These are phyloP conservation scores for Oeneis ivallda DNA, from an alignment of 2,888 invertebrate species.

Conservation along the genomic window DNA sequence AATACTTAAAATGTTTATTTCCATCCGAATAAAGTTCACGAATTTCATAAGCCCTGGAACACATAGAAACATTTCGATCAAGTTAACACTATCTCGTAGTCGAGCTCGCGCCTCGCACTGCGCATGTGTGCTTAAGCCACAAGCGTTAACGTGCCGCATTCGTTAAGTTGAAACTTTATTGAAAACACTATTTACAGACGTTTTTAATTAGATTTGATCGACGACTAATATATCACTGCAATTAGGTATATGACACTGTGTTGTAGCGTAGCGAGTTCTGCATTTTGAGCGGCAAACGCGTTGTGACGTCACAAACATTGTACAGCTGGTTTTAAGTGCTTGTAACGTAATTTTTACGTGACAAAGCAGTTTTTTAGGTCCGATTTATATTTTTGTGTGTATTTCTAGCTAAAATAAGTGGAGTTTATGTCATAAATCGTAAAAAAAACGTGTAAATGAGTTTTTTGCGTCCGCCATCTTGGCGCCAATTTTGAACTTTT, in stretches of 20 bases:
- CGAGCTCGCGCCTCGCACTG: not conserved
- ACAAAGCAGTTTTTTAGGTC: not conserved
- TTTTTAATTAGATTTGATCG: not conserved
- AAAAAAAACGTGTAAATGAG: not conserved
- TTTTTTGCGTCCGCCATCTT: not conserved
- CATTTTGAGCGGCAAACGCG: conserved; percentile 17
- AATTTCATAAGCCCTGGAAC: not conserved
- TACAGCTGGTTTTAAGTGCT: not conserved
- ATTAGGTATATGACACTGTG: not conserved
- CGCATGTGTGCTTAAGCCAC: not conserved
- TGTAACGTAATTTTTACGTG: not conserved
- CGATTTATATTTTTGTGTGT: not conserved
- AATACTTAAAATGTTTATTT: not conserved
- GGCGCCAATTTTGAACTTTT: not conserved
- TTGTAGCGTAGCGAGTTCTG: not conserved
- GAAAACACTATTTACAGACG: not conserved
- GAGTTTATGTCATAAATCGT: not conserved
- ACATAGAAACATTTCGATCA: not conserved
- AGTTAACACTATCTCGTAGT: too few relatives aligned
- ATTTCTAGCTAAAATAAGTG: not conserved
- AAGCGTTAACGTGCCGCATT: conserved; percentile 2
- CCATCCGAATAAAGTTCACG: not conserved
- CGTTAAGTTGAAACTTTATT: conserved; percentile 11
- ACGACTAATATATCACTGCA: not conserved
- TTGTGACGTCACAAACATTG: not conserved